Conservation (phyloP, 2,888 invertebrate species). For the Chloroclysta siterata region DNA sequence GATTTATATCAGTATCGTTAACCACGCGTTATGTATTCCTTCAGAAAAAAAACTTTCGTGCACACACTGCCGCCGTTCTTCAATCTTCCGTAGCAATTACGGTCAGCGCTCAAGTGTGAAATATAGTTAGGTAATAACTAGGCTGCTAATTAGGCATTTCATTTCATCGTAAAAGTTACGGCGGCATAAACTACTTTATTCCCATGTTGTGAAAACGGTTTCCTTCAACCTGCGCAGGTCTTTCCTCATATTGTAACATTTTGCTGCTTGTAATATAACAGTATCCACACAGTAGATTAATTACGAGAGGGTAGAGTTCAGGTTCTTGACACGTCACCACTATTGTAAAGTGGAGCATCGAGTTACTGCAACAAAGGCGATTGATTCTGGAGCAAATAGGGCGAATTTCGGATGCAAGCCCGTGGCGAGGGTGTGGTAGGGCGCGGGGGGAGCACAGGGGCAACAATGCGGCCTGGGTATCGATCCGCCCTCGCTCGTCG, state of each 20-base stretch:
- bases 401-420: constrained; percentile 77
- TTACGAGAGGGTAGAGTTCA: constrained; percentile 16
- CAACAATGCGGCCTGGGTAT: constrained; percentile 83
- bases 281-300: neutral
- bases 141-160: constrained; percentile 52
- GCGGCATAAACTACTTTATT: constrained; percentile 41
- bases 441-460: constrained; percentile 59
- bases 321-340: constrained; percentile 32
- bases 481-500: constrained; percentile 73
- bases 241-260: constrained; percentile 32
- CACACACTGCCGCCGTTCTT: constrained; percentile 38
- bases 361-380: constrained; percentile 80
- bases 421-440: constrained; percentile 59
- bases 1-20: constrained; percentile 37
- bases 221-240: constrained; percentile 44
- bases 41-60: constrained; percentile 24
- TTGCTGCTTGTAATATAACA: constrained; percentile 24
- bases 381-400: constrained; percentile 80
- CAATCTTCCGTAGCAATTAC: constrained; percentile 45
- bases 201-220: constrained; percentile 46
- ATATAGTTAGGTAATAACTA: constrained; percentile 54
- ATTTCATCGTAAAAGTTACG: constrained; percentile 52
- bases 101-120: constrained; percentile 51
- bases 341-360: constrained; percentile 61
- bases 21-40: constrained; percentile 25